phyloP scores from a whole-genome alignment of 2,797 vertebrate species.

The Carcharodon carcharias region DNA sequence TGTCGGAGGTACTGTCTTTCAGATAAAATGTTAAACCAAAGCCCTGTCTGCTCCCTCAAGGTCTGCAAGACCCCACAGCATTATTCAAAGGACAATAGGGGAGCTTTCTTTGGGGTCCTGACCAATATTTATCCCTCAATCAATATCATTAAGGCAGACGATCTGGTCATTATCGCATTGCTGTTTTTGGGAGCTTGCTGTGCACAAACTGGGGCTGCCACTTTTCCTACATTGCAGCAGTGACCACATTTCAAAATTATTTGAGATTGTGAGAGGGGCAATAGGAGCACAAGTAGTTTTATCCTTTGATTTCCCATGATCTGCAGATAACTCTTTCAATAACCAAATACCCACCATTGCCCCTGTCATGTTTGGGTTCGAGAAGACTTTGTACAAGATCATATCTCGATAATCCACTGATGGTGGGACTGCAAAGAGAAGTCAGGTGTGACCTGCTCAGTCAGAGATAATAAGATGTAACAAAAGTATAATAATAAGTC shows the following conservation, averaged over 20 bases:
- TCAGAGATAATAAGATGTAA: neutral
- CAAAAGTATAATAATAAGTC: neutral
- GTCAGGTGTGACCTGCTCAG: neutral
- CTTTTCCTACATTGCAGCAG: neutral
- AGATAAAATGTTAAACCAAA: neutral
- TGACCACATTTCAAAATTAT: neutral
- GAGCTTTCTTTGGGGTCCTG: neutral
- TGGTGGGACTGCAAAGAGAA: neutral
- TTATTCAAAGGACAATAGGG: neutral
- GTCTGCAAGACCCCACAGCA: neutral
- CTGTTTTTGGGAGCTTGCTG: neutral
- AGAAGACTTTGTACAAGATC: neutral
- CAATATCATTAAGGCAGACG: neutral
- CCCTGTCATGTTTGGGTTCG: neutral
- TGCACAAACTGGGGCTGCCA: neutral
- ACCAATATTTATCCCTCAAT: neutral
- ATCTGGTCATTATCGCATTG: neutral
- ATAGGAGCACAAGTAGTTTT: neutral
- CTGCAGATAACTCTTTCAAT: neutral
- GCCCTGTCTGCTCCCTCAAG: neutral
- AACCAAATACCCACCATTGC: neutral
- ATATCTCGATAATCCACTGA: neutral
- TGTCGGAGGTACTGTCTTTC: neutral
- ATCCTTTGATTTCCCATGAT: neutral
- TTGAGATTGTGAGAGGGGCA: neutral